Percentiles rank a stretch among this genome's conserved stretches.
phyloP scores from a whole-genome alignment of 2,888 invertebrate species.

The Drosophila flavopinicola region DNA sequence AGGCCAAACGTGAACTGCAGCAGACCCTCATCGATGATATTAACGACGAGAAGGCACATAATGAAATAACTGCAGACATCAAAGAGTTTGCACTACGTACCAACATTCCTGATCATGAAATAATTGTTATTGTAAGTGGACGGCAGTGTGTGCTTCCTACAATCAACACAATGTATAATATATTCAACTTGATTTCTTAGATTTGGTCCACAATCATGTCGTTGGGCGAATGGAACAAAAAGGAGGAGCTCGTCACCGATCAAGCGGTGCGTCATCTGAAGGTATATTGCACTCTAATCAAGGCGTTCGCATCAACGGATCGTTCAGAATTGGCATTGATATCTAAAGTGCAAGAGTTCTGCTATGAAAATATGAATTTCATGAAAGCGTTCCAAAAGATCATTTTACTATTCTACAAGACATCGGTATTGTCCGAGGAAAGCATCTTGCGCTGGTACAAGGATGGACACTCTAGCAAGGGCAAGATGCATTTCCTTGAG shows the following conservation, averaged over 20 bases:
- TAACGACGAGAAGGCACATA: constrained; percentile 92
- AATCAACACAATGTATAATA: neutral
- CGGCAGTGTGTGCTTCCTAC: neutral
- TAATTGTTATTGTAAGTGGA: constrained; percentile 90
- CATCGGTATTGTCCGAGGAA: constrained; percentile 97
- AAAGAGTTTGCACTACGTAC: constrained; percentile 93
- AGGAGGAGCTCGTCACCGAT: constrained; percentile 97
- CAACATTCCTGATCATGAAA: constrained; percentile 95
- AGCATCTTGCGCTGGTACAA: constrained; percentile 98
- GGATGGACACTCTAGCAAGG: constrained; percentile 96
- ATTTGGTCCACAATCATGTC: constrained; percentile 98
- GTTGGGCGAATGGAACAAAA: constrained; percentile 99
- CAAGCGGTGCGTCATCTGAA: constrained; percentile 96
- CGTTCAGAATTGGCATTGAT: constrained; percentile 95
- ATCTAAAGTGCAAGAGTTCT: constrained; percentile 97
- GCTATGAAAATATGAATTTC: constrained; percentile 99
- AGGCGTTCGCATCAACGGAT: constrained; percentile 93
- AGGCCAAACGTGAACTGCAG: constrained; percentile 92
- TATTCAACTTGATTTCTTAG: constrained; percentile 83
- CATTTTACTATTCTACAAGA: constrained; percentile 97
- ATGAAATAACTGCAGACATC: constrained; percentile 93
- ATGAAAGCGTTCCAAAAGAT: constrained; percentile 99
- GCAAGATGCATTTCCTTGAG: constrained; percentile 98
- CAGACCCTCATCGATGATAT: constrained; percentile 93
- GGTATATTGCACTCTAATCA: constrained; percentile 93